Conservation (phyloP, 1,140 invertebrate species). For the Metopolophium dirhodum region DNA sequence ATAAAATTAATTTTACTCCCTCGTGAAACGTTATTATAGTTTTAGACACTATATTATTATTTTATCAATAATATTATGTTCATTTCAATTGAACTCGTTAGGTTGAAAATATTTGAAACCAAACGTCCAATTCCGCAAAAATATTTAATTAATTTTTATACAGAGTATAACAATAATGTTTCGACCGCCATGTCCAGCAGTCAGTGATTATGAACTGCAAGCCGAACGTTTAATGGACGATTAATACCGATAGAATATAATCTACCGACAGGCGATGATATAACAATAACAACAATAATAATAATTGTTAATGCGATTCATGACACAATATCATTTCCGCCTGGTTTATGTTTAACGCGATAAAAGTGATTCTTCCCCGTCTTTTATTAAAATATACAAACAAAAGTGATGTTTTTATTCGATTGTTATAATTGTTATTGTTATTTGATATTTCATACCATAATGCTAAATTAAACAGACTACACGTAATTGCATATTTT, state of each 20-base stretch:
- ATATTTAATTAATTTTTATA: background rate
- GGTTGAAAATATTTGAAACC: background rate
- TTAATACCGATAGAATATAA: background rate
- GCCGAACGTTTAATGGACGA: background rate
- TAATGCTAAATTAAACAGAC: background rate
- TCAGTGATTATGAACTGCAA: background rate
- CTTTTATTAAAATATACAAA: background rate
- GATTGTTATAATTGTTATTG: background rate
- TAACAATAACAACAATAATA: background rate
- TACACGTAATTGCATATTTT: background rate
- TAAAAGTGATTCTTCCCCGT: background rate
- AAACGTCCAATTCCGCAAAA: background rate
- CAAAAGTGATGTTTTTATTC: background rate
- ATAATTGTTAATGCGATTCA: slow-evolving; percentile 5
- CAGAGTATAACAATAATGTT: background rate
- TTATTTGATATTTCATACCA: background rate
- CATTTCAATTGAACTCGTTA: background rate
- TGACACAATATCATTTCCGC: background rate
- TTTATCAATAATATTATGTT: background rate
- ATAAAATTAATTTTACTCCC: background rate
- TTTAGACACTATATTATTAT: background rate
- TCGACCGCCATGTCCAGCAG: background rate
- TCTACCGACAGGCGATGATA: background rate
- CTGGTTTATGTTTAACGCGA: background rate
- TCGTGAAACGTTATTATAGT: background rate